Percentiles rank a stretch among this genome's conserved stretches.
phyloP scores from a whole-genome alignment of 1,140 invertebrate species.

The Pollicipes pollicipes region DNA sequence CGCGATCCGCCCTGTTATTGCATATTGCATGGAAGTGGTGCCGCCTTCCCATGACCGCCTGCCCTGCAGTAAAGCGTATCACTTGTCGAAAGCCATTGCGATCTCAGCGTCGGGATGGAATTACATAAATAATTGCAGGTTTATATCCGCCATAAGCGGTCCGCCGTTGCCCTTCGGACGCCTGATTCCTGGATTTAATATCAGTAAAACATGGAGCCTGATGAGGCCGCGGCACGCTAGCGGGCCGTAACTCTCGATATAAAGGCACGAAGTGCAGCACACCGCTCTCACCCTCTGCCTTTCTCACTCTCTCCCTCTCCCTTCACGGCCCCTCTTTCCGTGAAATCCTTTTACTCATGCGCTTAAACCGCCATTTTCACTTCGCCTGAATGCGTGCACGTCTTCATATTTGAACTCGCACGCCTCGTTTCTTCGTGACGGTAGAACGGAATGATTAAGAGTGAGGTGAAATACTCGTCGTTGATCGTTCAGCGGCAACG shows the following conservation, averaged over 20 bases:
- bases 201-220: neutral
- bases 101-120: neutral
- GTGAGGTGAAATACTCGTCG: no score
- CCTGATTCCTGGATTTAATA: neutral
- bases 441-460: no score
- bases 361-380: no score
- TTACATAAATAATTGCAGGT: neutral
- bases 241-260: neutral
- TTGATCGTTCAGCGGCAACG: no score
- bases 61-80: neutral
- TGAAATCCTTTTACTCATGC: no score
- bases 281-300: neutral
- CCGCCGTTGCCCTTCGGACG: neutral
- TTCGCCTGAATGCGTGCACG: no score
- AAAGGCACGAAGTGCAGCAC: neutral
- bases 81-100: neutral
- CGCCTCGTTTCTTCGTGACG: no score
- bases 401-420: no score
- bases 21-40: neutral
- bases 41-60: neutral
- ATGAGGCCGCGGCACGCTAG: neutral
- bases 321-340: no score
- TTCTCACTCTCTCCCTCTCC: neutral
- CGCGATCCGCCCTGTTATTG: neutral
- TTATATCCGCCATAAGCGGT: neutral